phyloP scores from a whole-genome alignment of 2,888 invertebrate species.

The Drosophila mimica region DNA sequence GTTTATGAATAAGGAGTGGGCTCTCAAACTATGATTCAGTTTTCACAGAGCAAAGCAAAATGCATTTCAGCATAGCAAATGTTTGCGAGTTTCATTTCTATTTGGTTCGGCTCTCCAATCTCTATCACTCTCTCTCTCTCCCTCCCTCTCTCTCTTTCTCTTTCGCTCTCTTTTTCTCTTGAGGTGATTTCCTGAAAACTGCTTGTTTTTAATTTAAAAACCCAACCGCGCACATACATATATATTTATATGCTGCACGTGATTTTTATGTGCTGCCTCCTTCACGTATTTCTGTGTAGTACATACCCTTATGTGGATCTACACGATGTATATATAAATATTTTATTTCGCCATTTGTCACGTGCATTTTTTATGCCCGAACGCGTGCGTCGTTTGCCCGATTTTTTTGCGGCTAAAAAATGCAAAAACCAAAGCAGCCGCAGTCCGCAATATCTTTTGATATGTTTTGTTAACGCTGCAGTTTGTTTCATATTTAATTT shows the following conservation, averaged over 20 bases:
- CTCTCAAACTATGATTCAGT: neutral
- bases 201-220: slow-evolving; percentile 78
- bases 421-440: slow-evolving; percentile 23
- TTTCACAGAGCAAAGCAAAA: neutral
- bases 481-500: slow-evolving; percentile 35
- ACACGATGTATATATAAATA: slow-evolving; percentile 61
- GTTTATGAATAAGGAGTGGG: neutral
- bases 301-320: slow-evolving; percentile 33
- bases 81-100: slow-evolving; percentile 22
- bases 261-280: slow-evolving; percentile 56
- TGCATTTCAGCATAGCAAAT: neutral
- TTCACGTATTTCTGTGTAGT: slow-evolving; percentile 1
- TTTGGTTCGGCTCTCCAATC: slow-evolving; percentile 10
- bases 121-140: neutral
- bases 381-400: slow-evolving; percentile 69
- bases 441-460: slow-evolving; percentile 32
- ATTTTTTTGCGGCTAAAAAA: slow-evolving; percentile 50
- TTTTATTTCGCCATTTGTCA: slow-evolving; percentile 77
- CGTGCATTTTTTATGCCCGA: slow-evolving; percentile 72
- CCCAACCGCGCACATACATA: slow-evolving; percentile 65
- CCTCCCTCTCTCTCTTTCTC: neutral
- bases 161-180: neutral
- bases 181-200: slow-evolving; percentile 49
- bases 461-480: slow-evolving; percentile 32
- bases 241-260: slow-evolving; percentile 74